Conservation (phyloP, 2,888 invertebrate genomes). For the Megalurothrips usitatus region DNA sequence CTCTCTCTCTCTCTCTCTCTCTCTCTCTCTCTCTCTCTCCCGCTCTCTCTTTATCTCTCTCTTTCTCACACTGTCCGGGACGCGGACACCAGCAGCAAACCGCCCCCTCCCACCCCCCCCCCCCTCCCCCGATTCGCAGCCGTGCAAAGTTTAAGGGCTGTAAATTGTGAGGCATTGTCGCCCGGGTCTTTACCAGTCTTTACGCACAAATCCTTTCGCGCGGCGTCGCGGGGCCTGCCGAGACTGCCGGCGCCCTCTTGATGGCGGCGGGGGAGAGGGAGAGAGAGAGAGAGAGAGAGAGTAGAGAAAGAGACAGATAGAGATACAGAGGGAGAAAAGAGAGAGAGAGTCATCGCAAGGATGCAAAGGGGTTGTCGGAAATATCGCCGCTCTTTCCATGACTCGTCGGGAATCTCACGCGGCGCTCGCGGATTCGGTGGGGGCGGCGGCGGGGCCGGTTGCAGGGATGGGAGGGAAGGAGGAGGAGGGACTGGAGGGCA, state of each 20-base stretch:
- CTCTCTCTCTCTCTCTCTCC: constrained; percentile 35
- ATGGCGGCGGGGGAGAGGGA: constrained; percentile 22
- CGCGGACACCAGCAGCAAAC: not conserved
- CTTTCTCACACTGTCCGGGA: constrained; percentile 29
- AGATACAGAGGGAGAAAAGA: not conserved
- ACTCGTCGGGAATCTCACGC: not conserved
- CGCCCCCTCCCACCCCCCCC: constrained; percentile 4
- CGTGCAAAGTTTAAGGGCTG: too few species aligned
- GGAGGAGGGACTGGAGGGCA: constrained; percentile 29
- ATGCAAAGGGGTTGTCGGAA: too few species aligned
- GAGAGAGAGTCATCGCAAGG: not conserved
- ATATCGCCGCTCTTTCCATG: too few species aligned
- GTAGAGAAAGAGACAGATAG: constrained; percentile 30
- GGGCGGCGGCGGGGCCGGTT: too few species aligned
- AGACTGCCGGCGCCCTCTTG: constrained; percentile 28
- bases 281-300: constrained; percentile 30
- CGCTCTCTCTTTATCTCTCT: constrained; percentile 34
- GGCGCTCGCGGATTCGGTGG: constrained; percentile 28
- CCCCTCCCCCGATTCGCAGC: not conserved
- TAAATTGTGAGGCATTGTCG: not conserved
- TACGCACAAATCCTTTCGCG: constrained; percentile 30
- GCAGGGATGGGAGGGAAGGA: constrained; percentile 23
- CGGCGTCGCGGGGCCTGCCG: constrained; percentile 31
- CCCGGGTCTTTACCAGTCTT: constrained; percentile 3
- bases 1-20: constrained; percentile 38